Evolutionary conservation across 2,113 vertebrate genomes (phyloP), one percentile per base, ranked within the genome.

Genomic region (Morone chrysops): DNA sequence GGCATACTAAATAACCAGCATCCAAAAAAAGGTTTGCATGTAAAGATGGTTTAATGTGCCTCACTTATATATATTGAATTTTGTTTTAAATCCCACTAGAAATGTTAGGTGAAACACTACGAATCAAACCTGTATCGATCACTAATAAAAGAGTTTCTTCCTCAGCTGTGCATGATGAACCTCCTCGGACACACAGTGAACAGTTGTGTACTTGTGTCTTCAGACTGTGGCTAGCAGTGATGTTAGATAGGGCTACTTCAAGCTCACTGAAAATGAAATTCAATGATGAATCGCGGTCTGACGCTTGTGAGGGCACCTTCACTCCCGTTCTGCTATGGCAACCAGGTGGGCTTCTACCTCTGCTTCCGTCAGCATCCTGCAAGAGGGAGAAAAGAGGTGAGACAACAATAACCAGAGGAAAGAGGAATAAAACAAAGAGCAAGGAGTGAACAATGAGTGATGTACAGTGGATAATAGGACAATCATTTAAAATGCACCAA

Each of bases 291-390:
- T 7, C 0, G 7, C 1, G 5, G 41, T 10, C 45, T 8, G 60
- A 40, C 5, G 22, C 56, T 7, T 57, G 31, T 17, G 25, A 74
- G 16, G 25, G 36, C 18, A 40, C 41, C 25, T 80, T 83, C 90
- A 96, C 68, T 96, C 95, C 59, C 94, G 89, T 18, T 96, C 95
- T 41, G 94, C 91, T 5, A 96, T 96, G 53, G 95, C 93, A 10
- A 88, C 62, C 78, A 96, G 89, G 62, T 95, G 95, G 31, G 0
- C 17, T 73, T 96, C 96, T 8, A 94, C 92, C 72, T 96, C 93
- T 6, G 56, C 87, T 48, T 95, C 95, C 0, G 76, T 61, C 78
- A 96, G 89, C 16, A 57, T 93, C 89, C 95, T 96, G 78, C 76
- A 47, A 56, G 47, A 65, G 25, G 8, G 56, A 31, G 38, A 50